Conservation (phyloP, 2,888 invertebrate genomes). For the Sthenelais limicola region DNA sequence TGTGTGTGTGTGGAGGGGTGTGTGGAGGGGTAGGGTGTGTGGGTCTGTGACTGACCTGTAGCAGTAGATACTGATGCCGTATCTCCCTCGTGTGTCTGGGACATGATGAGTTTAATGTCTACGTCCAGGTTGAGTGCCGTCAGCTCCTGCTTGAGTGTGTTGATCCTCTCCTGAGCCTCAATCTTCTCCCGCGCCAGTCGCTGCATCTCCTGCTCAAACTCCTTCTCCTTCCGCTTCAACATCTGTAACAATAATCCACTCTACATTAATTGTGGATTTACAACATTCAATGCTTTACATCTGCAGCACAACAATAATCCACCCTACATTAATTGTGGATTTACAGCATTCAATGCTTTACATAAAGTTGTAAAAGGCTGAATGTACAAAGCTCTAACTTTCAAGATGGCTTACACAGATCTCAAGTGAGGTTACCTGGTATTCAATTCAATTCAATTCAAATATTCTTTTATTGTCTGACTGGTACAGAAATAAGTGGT, state of each 20-base stretch:
- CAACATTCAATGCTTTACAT: too few relatives aligned
- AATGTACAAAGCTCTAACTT: too few relatives aligned
- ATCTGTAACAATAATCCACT: constrained; percentile 51
- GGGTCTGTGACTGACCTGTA: constrained; percentile 55
- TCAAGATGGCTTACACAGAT: too few relatives aligned
- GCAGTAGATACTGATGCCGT: constrained; percentile 53
- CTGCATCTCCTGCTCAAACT: constrained; percentile 61
- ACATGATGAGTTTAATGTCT: constrained; percentile 50
- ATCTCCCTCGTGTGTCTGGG: constrained; percentile 22
- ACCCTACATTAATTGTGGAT: too few relatives aligned
- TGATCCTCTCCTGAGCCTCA: constrained; percentile 56
- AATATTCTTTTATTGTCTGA: too few relatives aligned
- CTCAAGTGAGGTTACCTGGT: too few relatives aligned
- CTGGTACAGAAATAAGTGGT: too few relatives aligned
- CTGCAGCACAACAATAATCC: neutral
- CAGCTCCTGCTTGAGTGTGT: constrained; percentile 55
- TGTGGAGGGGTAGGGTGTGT: neutral
- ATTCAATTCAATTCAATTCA: too few relatives aligned
- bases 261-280: too few relatives aligned
- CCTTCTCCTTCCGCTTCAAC: constrained; percentile 60
- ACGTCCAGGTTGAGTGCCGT: constrained; percentile 60
- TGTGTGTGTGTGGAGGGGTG: too few relatives aligned
- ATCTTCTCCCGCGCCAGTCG: constrained; percentile 58
- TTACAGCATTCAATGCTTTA: too few relatives aligned
- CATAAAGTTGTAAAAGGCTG: neutral